Conservation (phyloP, 2,888 invertebrate species). For the Caenorhabditis sulstoni region DNA sequence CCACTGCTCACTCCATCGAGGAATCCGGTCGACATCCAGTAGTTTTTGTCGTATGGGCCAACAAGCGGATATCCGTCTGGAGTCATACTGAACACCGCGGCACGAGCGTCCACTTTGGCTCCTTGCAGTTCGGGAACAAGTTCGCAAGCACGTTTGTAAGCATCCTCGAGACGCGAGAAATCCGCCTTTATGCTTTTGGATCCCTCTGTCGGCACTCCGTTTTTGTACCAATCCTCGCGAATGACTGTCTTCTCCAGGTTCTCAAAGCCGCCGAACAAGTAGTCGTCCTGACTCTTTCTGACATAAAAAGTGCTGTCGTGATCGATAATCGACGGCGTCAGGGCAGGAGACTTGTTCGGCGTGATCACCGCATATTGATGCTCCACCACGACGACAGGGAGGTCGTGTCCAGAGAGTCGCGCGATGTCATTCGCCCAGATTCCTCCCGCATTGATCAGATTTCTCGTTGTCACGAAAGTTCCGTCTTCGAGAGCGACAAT, state of each 20-base stretch:
- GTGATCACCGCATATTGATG: slow-evolving; percentile 82
- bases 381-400: slow-evolving; percentile 82
- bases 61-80: slow-evolving; percentile 82
- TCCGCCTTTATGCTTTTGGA: slow-evolving; percentile 65
- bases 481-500: slow-evolving; percentile 48
- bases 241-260: slow-evolving; percentile 80
- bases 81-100: slow-evolving; percentile 78
- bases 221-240: slow-evolving; percentile 81
- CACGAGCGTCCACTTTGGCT: slow-evolving; percentile 66
- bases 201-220: slow-evolving; percentile 81
- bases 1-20: slow-evolving; percentile 75
- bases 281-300: slow-evolving; percentile 79
- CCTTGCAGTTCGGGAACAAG: slow-evolving; percentile 66
- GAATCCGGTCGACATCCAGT: slow-evolving; percentile 77
- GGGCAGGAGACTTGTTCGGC: slow-evolving; percentile 70
- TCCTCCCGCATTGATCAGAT: slow-evolving; percentile 82
- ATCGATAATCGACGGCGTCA: slow-evolving; percentile 82
- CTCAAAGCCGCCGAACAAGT: slow-evolving; percentile 82
- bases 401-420: slow-evolving; percentile 80
- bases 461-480: slow-evolving; percentile 75
- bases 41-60: slow-evolving; percentile 80
- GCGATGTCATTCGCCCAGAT: slow-evolving; percentile 82
- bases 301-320: slow-evolving; percentile 82
- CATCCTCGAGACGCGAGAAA: slow-evolving; percentile 68
- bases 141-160: slow-evolving; percentile 67